Evolutionary conservation across 2,888 invertebrate species (phyloP), one percentile per base, ranked within the genome.

Genomic region (Didymodactylos carnosus): DNA sequence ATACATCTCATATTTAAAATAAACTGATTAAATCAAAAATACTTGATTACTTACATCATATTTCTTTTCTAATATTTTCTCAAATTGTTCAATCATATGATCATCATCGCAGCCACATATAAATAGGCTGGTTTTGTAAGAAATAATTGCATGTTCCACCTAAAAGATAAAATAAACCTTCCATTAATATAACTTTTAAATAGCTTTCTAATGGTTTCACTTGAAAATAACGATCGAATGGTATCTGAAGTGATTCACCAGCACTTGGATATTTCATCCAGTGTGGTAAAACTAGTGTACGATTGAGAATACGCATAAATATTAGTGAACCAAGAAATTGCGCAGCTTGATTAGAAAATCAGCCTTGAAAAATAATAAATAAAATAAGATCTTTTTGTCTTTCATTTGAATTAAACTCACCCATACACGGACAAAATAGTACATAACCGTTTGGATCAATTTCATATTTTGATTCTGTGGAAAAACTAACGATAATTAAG

Each of bases 271-370:
- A 95, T 85, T 95, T 94, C 25, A 86, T 81, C 92, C 95, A 95
- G 43, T 94, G 92, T 41, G 97, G 97, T 75, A 98, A 84, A 40
- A 94, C 88, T 43, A 98, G 84, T 0, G 97, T 95, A 78, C 97
- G 87, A 83, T 95, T 92, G 51, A 97, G 81, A 1, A 88, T 88
- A 83, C 90, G 89, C 13, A 95, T 90, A 86, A 98, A 98, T 19
- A 90, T 89, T 71, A 98, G 83, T 19, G 90, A 88, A 19, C 97
- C 98, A 73, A 98, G 85, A 82, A 95, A 94, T 81, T 97, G 94
- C 83, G 98, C 98, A 1, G 93, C 94, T 86, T 98, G 97, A 82
- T 98, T 98, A 27, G 98, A 97, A 87, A 98, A 98, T 76, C 98
- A 88, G 46, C 98, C 95, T 97, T 82, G 76, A 87, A 83, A 75